Base-by-base conservation (phyloP, 37 sponge, comb jelly and placozoan genomes). In the Sycon ciliatum region DNA sequence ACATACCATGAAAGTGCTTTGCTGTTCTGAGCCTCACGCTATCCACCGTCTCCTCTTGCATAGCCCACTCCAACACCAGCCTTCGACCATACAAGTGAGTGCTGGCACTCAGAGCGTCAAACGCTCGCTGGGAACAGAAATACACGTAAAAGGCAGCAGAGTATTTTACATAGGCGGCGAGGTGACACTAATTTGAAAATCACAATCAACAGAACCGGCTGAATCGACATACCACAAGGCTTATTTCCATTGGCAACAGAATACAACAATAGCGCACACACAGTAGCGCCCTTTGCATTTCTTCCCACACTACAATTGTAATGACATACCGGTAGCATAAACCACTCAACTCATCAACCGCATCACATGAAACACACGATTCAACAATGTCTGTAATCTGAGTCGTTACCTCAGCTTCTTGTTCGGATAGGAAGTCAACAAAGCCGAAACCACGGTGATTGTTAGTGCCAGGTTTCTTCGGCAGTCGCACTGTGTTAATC, bases 41-140 rank as follows among this genome's bases (percentile, higher is more conserved):
- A 9, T 83, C 93, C 26, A 97, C 76, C 68, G 74, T 87, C 13
- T 89, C 87, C 22, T 84, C 99, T n/a, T 84, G 81, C 54, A 80
- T 85, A 32, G 99, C 99, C 86, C 90, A 97, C 73, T 97, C 93
- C 71, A 97, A 64, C 29, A 97, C 88, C 42, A 97, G 69, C 4
- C 99, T 32, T 27, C 99, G 72, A 3, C 99, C 99, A 49, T 97
- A 97, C 68, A 97, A 63, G 62, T 97, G 99, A 40, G 99, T 97
- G 54, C 90, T 88, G 68, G 80, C 75, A 4, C 66, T 65, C 24
- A 89, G 81, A 1, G 85, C 68, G 7, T 92, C 79, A 71, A 96
- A 88, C 6, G 98, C 98, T 55, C 74, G 31, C 56, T 60, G 32
- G 24, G 26, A 60, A 9, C 7, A 30, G 11, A 11, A 11, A 23